phyloP scores from a whole-genome alignment of 2,113 vertebrate species.

The Perca schrenkii region DNA sequence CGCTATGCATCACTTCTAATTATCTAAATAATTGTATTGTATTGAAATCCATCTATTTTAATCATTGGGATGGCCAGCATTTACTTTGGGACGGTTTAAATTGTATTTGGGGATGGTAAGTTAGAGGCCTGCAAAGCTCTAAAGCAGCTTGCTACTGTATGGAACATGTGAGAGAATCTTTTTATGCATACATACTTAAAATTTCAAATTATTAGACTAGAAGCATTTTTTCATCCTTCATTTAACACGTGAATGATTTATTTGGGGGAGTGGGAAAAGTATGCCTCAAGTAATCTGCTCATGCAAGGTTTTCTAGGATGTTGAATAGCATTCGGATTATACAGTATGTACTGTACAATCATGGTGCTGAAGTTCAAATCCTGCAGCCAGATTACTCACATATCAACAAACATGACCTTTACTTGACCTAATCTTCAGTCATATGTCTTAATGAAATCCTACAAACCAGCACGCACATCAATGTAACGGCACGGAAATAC shows the following conservation, averaged over 20 bases:
- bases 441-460: background rate
- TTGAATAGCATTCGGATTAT: background rate
- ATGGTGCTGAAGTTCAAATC: background rate
- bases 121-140: background rate
- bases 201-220: background rate
- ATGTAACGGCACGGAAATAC: background rate
- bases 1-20: too few relatives aligned
- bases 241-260: conserved; percentile 28
- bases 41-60: too few relatives aligned
- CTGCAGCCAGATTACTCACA: conserved; percentile 11
- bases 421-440: background rate
- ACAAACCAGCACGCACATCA: background rate
- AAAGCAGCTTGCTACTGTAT: conserved; percentile 1
- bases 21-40: too few relatives aligned
- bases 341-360: background rate
- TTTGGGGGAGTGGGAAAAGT: background rate
- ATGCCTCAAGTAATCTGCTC: conserved; percentile 8
- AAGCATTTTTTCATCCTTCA: conserved; percentile 9
- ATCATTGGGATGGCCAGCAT: too few relatives aligned
- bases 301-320: background rate
- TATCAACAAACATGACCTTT: conserved; percentile 29
- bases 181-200: conserved; percentile 6
- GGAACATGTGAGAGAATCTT: background rate
- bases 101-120: too few relatives aligned
- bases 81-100: too few relatives aligned